A percentile compares a stretch with the other conserved stretches of the same genome.
phyloP scores from a whole-genome alignment of 2,888 invertebrate genomes.

The Alloplasta piceator region DNA sequence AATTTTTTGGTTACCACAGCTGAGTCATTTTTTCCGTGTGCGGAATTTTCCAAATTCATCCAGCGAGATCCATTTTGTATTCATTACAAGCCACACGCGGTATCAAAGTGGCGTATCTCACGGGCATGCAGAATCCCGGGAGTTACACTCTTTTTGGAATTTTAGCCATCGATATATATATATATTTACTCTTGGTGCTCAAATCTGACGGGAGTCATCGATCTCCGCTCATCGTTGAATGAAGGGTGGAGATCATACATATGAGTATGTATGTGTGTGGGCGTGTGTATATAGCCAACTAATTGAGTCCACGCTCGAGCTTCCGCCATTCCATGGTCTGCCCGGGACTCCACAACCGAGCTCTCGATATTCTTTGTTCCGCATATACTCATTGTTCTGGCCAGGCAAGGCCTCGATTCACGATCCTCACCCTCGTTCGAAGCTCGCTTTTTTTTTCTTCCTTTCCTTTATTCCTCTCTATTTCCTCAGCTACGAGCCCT shows the following conservation, averaged over 20 bases:
- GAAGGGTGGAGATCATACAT: background rate
- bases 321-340: conserved; percentile 56
- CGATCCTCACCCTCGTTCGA: conserved; percentile 45
- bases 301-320: conserved; percentile 73
- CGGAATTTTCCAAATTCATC: too few relatives aligned
- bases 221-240: conserved; percentile 43
- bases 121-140: too few relatives aligned
- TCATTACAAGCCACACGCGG: too few relatives aligned
- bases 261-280: conserved; percentile 38
- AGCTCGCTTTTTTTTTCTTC: conserved; percentile 12
- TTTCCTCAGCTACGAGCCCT: conserved; percentile 26
- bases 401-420: conserved; percentile 62
- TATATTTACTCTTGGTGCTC: conserved; percentile 25
- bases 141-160: too few relatives aligned
- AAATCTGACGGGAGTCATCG: conserved; percentile 41
- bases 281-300: conserved; percentile 63
- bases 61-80: too few relatives aligned
- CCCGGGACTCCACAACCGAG: conserved; percentile 61
- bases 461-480: conserved; percentile 9
- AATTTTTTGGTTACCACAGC: too few relatives aligned
- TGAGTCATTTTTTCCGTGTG: too few relatives aligned
- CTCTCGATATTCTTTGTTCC: conserved; percentile 76
- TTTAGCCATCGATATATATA: background rate
- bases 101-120: too few relatives aligned
- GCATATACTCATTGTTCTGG: conserved; percentile 73